Conservation (phyloP, 2,797 vertebrate genomes). For the Sebastes itinus region DNA sequence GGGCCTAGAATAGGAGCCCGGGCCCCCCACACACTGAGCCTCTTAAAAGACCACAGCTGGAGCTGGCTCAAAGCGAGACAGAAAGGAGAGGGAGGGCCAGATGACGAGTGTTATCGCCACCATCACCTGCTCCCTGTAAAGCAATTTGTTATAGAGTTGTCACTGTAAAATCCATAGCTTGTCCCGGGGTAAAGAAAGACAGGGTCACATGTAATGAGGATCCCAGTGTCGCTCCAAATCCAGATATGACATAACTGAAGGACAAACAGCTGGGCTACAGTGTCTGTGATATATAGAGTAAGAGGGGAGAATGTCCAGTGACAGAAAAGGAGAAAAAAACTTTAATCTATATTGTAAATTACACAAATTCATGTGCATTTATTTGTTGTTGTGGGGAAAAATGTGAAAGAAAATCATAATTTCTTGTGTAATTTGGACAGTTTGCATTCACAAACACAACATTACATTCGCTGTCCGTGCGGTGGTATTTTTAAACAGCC, state of each 20-base stretch:
- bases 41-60: constrained; percentile 74
- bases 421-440: neutral
- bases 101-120: constrained; percentile 56
- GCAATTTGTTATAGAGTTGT: constrained; percentile 81
- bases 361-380: neutral
- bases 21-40: constrained; percentile 48
- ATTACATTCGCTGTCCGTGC: constrained; percentile 1
- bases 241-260: constrained; percentile 64
- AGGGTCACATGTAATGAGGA: constrained; percentile 74
- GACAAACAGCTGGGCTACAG: constrained; percentile 58
- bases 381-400: neutral
- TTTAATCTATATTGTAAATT: neutral
- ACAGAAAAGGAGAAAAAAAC: neutral
- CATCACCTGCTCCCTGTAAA: constrained; percentile 76
- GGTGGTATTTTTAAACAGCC: constrained; percentile 58
- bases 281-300: neutral
- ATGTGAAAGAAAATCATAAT: neutral
- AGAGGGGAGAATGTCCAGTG: neutral
- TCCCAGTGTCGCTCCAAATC: constrained; percentile 50
- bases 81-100: constrained; percentile 33
- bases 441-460: neutral
- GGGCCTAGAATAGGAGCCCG: constrained; percentile 61
- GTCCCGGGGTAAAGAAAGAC: constrained; percentile 74
- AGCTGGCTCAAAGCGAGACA: constrained; percentile 57
- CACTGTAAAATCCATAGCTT: constrained; percentile 75